phyloP scores from a whole-genome alignment of 2,113 vertebrate genomes.

The Hemiprocne comata region DNA sequence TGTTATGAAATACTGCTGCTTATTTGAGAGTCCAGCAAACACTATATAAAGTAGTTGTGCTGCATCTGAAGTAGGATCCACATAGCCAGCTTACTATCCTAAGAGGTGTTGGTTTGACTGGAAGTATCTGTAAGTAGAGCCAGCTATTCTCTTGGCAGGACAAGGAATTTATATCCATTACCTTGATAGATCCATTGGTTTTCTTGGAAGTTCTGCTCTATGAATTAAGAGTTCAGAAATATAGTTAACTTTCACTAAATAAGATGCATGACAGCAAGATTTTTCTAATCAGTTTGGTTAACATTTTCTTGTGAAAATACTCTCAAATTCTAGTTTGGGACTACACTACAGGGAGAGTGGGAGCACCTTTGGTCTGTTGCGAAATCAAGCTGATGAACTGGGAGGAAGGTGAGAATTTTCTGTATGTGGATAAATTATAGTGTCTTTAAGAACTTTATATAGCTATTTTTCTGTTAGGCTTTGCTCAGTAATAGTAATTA shows the following conservation, averaged over 20 bases:
- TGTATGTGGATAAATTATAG: neutral
- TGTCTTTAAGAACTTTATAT: neutral
- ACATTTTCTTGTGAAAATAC: neutral
- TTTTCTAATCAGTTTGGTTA: neutral
- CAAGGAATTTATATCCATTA: neutral
- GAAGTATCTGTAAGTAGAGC: neutral
- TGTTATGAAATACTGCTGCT: neutral
- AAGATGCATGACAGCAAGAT: neutral
- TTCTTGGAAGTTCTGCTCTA: neutral
- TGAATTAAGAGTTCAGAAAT: neutral
- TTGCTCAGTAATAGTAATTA: neutral
- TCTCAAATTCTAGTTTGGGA: constrained; percentile 84
- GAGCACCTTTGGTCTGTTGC: constrained; percentile 91
- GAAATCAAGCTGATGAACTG: constrained; percentile 94
- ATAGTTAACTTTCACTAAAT: neutral
- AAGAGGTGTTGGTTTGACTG: neutral
- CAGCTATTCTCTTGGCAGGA: neutral
- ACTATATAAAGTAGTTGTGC: neutral
- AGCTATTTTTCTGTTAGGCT: neutral
- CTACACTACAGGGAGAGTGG: constrained; percentile 94
- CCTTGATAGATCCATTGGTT: neutral
- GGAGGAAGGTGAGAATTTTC: constrained; percentile 87
- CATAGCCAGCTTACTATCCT: neutral
- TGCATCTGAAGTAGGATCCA: neutral
- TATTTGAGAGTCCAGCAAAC: neutral